A percentile compares a stretch with the other conserved stretches of the same genome.
Evolutionary conservation across 2,888 invertebrate species (phyloP).

Genomic region (Cactoblastis cactorum): DNA sequence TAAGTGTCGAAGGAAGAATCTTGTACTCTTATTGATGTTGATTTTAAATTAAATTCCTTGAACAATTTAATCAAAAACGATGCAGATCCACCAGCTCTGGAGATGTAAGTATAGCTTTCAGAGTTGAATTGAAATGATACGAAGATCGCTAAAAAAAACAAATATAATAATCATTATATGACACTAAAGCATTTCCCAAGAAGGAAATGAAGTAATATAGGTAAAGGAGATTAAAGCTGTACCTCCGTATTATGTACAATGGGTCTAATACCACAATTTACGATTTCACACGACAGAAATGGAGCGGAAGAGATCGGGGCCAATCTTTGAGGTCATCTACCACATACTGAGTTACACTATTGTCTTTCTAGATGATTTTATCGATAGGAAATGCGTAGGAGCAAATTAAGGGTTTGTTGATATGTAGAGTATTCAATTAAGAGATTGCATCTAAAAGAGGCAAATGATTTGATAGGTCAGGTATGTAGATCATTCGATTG

Average conservation of each 20-base stretch:
- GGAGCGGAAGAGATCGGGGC: slow-evolving; percentile 22
- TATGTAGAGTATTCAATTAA: slow-evolving; percentile 20
- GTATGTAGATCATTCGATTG: no score
- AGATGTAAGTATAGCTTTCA: no score
- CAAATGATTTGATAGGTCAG: background rate
- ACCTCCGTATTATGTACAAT: background rate
- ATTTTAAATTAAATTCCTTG: no score
- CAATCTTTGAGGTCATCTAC: slow-evolving; percentile 23
- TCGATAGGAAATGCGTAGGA: slow-evolving; percentile 19
- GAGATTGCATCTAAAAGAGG: slow-evolving; percentile 18
- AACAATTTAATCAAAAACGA: no score
- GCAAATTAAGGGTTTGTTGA: slow-evolving; percentile 18
- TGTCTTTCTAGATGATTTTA: slow-evolving; percentile 23
- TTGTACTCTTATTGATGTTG: no score
- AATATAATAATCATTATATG: no score
- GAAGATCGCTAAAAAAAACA: no score
- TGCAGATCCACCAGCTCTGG: no score
- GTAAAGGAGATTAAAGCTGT: background rate
- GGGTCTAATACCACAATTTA: slow-evolving; percentile 17
- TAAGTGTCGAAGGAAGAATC: no score
- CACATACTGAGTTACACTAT: slow-evolving; percentile 20
- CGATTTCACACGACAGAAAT: slow-evolving; percentile 23
- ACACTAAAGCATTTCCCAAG: no score
- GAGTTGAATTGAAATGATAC: no score
- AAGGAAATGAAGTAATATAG: background rate